Evolutionary conservation across 2,113 vertebrate species (phyloP).

Genomic region (Nothocercus julius): DNA sequence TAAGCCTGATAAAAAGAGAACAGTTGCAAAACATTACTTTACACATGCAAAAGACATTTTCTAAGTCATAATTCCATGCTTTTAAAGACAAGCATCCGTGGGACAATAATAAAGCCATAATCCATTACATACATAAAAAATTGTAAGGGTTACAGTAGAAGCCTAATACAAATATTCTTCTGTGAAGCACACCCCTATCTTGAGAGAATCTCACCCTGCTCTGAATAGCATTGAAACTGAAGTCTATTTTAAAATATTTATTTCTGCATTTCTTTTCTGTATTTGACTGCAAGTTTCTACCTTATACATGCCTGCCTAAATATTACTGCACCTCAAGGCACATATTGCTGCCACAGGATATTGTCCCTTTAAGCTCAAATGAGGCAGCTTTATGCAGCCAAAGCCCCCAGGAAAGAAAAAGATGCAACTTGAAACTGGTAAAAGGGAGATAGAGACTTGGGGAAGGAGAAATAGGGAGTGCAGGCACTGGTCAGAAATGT

Average conservation of each 20-base stretch:
- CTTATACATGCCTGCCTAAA: background rate
- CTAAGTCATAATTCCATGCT: background rate
- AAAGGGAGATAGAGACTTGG: background rate
- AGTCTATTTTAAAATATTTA: background rate
- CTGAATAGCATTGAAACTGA: background rate
- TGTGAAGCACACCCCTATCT: fast-evolving
- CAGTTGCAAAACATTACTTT: background rate
- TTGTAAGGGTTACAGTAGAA: background rate
- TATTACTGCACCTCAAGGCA: background rate
- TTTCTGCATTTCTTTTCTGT: background rate
- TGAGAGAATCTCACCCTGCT: background rate
- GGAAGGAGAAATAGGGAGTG: background rate
- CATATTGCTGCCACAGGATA: too few species aligned
- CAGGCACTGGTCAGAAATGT: background rate
- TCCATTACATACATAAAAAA: background rate
- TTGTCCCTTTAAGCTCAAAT: background rate
- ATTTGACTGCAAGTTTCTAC: background rate
- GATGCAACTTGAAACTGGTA: background rate
- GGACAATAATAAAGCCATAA: background rate
- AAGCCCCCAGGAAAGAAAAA: background rate
- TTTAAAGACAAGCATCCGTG: background rate
- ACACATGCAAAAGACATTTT: background rate
- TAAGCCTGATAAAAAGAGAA: constrained; percentile 61
- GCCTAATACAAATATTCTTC: background rate
- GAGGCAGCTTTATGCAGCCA: background rate